Conservation (phyloP, 2,888 invertebrate species). For the Eudemis profundana region DNA sequence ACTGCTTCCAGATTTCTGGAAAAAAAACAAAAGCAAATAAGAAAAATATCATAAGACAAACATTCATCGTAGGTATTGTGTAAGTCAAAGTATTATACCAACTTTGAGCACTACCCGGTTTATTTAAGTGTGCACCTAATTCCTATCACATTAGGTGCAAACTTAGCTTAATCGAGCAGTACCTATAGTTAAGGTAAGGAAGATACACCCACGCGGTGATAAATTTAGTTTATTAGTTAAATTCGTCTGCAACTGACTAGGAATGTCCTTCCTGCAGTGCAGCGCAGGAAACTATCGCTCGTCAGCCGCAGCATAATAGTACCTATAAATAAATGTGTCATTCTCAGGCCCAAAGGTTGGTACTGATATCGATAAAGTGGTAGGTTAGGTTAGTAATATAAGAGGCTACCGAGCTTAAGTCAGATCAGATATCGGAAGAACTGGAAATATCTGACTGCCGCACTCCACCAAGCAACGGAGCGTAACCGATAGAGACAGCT, state of each 20-base stretch:
- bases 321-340: not conserved
- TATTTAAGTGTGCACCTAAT: not conserved
- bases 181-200: constrained; percentile 10
- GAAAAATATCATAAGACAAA: not conserved
- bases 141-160: not conserved
- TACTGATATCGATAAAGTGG: too few species aligned
- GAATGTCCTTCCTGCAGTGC: constrained; percentile 33
- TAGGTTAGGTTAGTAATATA: too few species aligned
- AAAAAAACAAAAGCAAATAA: constrained; percentile 47
- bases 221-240: constrained; percentile 27
- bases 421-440: too few species aligned
- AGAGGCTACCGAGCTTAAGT: too few species aligned
- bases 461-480: too few species aligned
- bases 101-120: not conserved
- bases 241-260: constrained; percentile 22
- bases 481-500: too few species aligned
- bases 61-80: too few species aligned
- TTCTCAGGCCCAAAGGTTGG: too few species aligned
- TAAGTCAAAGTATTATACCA: too few species aligned
- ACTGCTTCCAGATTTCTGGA: constrained; percentile 74
- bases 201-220: constrained; percentile 13
- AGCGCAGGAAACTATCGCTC: constrained; percentile 21
- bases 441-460: too few species aligned
- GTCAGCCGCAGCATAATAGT: not conserved
- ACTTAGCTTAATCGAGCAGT: not conserved